Evolutionary conservation across 2,113 vertebrate genomes (phyloP).

Genomic region (Halcyon malimbica): DNA sequence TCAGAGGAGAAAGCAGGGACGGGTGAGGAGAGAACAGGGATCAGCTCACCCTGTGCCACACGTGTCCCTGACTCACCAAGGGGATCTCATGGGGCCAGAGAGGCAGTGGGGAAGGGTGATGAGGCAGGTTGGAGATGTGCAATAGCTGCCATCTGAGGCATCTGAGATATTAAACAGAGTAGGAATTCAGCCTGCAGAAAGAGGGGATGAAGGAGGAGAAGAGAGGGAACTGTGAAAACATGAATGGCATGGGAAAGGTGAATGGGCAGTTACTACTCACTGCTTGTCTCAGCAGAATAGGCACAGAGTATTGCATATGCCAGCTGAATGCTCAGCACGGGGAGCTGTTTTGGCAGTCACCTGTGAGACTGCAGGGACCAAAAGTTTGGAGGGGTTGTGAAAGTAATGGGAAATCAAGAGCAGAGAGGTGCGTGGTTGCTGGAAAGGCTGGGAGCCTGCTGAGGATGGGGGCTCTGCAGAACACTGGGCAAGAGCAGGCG

Average conservation of each 20-base stretch:
- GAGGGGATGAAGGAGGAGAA: not conserved
- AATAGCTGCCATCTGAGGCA: not conserved
- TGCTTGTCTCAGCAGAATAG: not conserved
- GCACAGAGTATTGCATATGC: accelerated
- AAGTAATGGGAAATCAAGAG: not conserved
- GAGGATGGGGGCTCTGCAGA: not conserved
- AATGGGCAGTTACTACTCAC: not conserved
- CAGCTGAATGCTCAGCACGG: not conserved
- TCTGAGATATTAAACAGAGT: not conserved
- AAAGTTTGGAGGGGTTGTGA: not conserved
- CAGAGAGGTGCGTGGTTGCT: not conserved
- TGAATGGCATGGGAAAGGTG: not conserved
- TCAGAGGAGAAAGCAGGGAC: not conserved
- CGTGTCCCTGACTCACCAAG: accelerated
- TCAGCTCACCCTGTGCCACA: not conserved
- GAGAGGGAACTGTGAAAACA: not conserved
- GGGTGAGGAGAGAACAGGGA: not conserved
- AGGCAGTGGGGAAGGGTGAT: accelerated
- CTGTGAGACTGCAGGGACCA: not conserved
- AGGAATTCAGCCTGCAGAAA: not conserved
- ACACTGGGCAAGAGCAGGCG: no score
- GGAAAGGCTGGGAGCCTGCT: not conserved
- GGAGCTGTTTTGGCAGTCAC: not conserved
- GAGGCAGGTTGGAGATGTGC: not conserved
- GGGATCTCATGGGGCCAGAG: not conserved